These are phyloP conservation scores for Papilio elwesi DNA, from an alignment of 2,888 invertebrate species.

Conservation along the genomic window DNA sequence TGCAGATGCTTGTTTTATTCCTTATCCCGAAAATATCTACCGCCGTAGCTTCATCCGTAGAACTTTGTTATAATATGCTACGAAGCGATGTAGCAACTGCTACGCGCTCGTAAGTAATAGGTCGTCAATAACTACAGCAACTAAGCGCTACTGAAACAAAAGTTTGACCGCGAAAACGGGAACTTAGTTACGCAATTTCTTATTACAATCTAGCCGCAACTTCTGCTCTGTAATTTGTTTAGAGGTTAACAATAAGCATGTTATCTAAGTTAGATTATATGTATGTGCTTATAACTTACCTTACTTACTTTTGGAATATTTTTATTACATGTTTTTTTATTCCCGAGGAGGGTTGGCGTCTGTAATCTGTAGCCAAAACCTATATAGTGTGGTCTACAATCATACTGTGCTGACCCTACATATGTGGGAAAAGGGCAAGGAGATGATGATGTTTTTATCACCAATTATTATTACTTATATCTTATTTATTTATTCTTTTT, in stretches of 20 bases:
- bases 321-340: too few relatives aligned
- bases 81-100: background rate
- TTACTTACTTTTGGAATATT: too few relatives aligned
- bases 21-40: background rate
- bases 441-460: too few relatives aligned
- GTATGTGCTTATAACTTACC: too few relatives aligned
- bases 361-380: too few relatives aligned
- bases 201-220: background rate
- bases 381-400: too few relatives aligned
- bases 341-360: too few relatives aligned
- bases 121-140: slow-evolving; percentile 8
- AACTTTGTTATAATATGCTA: background rate
- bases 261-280: background rate
- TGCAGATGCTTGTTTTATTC: too few relatives aligned
- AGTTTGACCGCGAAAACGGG: slow-evolving; percentile 1
- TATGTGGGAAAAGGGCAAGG: too few relatives aligned
- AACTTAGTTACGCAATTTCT: slow-evolving; percentile 8
- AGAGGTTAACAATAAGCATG: background rate
- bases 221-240: slow-evolving; percentile 10
- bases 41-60: background rate
- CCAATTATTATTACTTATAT: too few relatives aligned
- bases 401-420: too few relatives aligned
- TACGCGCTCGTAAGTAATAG: slow-evolving; percentile 1
- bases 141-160: slow-evolving; percentile 12
- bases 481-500: too few relatives aligned